Conservation (phyloP, 2,888 invertebrate species). For the Melikaiella ostensackeni region DNA sequence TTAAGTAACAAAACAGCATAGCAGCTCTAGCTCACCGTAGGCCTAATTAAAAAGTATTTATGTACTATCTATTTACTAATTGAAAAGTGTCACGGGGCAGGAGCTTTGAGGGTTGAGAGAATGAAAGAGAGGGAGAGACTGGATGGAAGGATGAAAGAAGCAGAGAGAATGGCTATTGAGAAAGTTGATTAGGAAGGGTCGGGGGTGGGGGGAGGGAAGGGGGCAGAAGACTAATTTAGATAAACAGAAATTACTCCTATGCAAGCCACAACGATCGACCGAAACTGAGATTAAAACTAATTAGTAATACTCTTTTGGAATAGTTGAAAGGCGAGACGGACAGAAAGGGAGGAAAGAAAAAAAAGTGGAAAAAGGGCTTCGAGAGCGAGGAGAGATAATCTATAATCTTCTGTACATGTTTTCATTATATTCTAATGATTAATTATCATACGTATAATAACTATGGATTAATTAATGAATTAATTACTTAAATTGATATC, state of each 20-base stretch:
- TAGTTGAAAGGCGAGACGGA: slow-evolving; percentile 39
- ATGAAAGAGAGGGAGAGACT: slow-evolving; percentile 39
- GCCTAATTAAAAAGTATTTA: slow-evolving; percentile 75
- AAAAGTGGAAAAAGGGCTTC: slow-evolving; percentile 47
- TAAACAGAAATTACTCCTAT: slow-evolving; percentile 28
- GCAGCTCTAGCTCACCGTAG: slow-evolving; percentile 75
- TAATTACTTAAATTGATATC: slow-evolving; percentile 73
- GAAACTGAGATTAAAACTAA: slow-evolving; percentile 47
- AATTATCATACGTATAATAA: slow-evolving; percentile 75
- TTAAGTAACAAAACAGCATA: slow-evolving; percentile 43
- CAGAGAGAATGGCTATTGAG: slow-evolving; percentile 31
- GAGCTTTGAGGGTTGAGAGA: slow-evolving; percentile 50
- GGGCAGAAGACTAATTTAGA: slow-evolving; percentile 16
- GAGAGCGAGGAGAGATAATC: slow-evolving; percentile 65
- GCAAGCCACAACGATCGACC: slow-evolving; percentile 55
- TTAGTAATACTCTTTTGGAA: slow-evolving; percentile 44
- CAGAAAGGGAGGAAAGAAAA: slow-evolving; percentile 45
- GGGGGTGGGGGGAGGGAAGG: slow-evolving; percentile 17
- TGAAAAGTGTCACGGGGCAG: slow-evolving; percentile 62
- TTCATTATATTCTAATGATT: slow-evolving; percentile 75
- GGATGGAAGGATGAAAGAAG: slow-evolving; percentile 30
- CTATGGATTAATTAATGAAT: slow-evolving; percentile 74
- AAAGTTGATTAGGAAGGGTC: slow-evolving; percentile 39
- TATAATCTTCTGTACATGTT: slow-evolving; percentile 76
- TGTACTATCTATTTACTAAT: slow-evolving; percentile 72